Evolutionary conservation across 2,888 invertebrate species (phyloP).

Genomic region (Antheraea assamensis): DNA sequence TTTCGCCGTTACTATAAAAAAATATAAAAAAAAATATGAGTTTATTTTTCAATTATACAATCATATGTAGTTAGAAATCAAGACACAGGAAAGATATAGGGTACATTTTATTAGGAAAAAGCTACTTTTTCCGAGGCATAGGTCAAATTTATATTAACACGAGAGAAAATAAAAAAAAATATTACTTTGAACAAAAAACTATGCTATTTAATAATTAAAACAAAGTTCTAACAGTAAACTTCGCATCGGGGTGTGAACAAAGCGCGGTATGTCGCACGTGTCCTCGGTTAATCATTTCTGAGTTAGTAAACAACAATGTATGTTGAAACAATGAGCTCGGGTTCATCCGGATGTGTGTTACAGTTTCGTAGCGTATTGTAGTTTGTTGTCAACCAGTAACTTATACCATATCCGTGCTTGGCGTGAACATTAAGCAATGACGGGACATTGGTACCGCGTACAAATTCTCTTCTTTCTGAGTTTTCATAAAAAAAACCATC

Average conservation of each 20-base stretch:
- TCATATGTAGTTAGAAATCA: too few relatives aligned
- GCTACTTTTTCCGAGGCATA: too few relatives aligned
- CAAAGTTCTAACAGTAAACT: not conserved
- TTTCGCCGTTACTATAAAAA: too few relatives aligned
- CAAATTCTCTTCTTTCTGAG: not conserved
- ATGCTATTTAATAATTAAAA: too few relatives aligned
- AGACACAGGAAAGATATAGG: too few relatives aligned
- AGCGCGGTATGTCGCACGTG: not conserved
- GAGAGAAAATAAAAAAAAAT: too few relatives aligned
- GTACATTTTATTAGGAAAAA: too few relatives aligned
- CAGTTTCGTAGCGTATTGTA: not conserved
- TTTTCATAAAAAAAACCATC: too few relatives aligned
- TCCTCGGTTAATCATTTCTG: not conserved
- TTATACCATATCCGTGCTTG: not conserved
- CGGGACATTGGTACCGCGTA: not conserved
- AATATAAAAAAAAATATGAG: too few relatives aligned
- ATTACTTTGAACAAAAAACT: too few relatives aligned
- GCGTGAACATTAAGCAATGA: not conserved
- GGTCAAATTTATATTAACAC: too few relatives aligned
- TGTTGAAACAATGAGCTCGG: not conserved
- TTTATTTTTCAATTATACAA: too few relatives aligned
- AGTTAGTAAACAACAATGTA: conserved; percentile 4
- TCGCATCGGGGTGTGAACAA: not conserved
- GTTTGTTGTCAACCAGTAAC: not conserved
- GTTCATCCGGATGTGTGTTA: conserved; percentile 4